phyloP scores from a whole-genome alignment of 2,888 invertebrate species.

The Galerucella nymphaeae region DNA sequence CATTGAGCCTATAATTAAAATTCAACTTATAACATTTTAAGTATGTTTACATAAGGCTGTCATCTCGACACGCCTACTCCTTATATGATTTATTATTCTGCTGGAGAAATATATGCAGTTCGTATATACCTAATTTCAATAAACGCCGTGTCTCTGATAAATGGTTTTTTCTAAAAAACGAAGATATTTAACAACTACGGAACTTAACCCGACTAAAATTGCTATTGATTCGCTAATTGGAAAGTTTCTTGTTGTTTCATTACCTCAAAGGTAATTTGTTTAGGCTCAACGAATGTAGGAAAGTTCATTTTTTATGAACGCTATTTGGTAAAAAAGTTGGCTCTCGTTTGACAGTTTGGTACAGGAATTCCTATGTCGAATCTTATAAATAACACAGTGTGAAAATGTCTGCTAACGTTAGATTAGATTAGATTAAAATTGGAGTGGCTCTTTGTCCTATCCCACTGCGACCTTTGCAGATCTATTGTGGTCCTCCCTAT shows the following conservation, averaged over 20 bases:
- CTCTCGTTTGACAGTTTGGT: too few species aligned
- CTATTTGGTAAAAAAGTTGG: too few species aligned
- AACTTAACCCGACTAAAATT: slow-evolving; percentile 41
- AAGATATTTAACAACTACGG: slow-evolving; percentile 50
- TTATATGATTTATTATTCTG: slow-evolving; percentile 60
- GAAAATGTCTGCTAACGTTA: too few species aligned
- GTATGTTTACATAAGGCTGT: slow-evolving; percentile 56
- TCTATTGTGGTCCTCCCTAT: too few species aligned
- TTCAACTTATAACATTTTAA: slow-evolving; percentile 48
- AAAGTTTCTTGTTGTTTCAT: slow-evolving; percentile 9
- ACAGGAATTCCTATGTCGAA: too few species aligned
- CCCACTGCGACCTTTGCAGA: too few species aligned
- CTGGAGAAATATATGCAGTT: slow-evolving; percentile 63
- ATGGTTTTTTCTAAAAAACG: slow-evolving; percentile 55
- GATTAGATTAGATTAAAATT: too few species aligned
- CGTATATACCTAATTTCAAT: slow-evolving; percentile 63
- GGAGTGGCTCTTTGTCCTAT: too few species aligned
- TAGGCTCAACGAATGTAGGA: not conserved
- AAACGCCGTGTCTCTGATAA: slow-evolving; percentile 58
- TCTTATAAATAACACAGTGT: too few species aligned
- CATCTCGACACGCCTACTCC: slow-evolving; percentile 50
- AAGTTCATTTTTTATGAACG: too few species aligned
- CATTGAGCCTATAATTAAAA: slow-evolving; percentile 59
- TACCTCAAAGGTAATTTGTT: not conserved
- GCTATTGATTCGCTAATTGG: slow-evolving; percentile 42